Percentiles rank a stretch among this genome's conserved stretches.
These are phyloP conservation scores for Arrhopalites spinosus DNA, from an alignment of 2,888 invertebrate genomes.

Conservation along the genomic window DNA sequence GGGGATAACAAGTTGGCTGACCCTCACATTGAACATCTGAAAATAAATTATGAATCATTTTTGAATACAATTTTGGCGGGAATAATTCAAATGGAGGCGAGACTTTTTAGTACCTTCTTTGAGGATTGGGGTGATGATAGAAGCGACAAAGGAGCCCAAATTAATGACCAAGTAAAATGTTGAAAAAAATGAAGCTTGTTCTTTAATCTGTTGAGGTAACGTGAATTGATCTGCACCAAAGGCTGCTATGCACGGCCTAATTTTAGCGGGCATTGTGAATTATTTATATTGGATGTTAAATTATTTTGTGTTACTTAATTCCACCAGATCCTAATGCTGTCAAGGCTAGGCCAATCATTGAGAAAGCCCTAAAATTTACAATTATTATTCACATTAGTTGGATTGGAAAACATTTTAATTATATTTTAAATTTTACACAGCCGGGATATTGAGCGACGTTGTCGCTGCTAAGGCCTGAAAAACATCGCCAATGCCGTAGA, in stretches of 20 bases:
- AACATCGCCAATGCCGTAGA: conserved; percentile 63
- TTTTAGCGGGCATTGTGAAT: too few species aligned
- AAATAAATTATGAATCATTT: too few species aligned
- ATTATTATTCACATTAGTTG: neutral
- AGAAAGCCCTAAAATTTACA: conserved; percentile 57
- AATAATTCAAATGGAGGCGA: too few species aligned
- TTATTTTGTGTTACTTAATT: too few species aligned
- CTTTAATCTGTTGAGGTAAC: conserved; percentile 75
- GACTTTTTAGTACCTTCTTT: conserved; percentile 68
- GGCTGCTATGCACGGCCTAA: conserved; percentile 90
- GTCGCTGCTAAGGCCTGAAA: conserved; percentile 62
- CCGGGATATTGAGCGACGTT: conserved; percentile 50
- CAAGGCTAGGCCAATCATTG: conserved; percentile 62
- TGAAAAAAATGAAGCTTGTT: conserved; percentile 86
- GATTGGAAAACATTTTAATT: too few species aligned
- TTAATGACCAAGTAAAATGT: conserved; percentile 94
- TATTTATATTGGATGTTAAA: too few species aligned
- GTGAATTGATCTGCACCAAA: conserved; percentile 95
- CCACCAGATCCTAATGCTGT: conserved; percentile 91
- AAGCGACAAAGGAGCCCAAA: conserved; percentile 66
- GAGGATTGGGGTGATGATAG: conserved; percentile 73
- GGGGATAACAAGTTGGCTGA: conserved; percentile 41
- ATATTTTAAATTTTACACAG: conserved; percentile 30
- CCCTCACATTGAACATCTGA: conserved; percentile 45
- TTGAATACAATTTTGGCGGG: too few species aligned